These are phyloP conservation scores for Brachyhypopomus gauderio DNA, from an alignment of 2,113 vertebrate species.

Conservation along the genomic window DNA sequence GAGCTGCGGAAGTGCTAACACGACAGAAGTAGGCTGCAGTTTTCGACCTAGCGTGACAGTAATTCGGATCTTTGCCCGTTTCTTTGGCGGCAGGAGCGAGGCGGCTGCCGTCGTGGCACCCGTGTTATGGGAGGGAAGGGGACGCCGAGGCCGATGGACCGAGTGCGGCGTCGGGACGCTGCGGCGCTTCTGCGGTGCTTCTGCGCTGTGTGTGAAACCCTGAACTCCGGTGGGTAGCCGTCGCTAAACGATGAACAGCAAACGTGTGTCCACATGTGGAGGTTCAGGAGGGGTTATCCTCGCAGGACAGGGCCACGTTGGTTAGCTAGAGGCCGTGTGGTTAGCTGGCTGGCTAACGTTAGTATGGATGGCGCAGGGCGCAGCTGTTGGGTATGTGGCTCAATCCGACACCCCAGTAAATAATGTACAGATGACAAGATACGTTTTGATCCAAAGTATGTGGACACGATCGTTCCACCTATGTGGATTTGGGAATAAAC, in stretches of 20 bases:
- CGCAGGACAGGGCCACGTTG: background rate
- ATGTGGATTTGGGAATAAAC: too few relatives aligned
- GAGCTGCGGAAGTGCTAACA: background rate
- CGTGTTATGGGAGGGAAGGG: slow-evolving; percentile 69
- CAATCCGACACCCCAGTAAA: too few relatives aligned
- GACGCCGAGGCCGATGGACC: slow-evolving; percentile 52
- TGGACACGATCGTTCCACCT: too few relatives aligned
- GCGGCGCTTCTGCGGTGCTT: background rate
- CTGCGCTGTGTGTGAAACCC: slow-evolving; percentile 51
- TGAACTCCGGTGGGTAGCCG: slow-evolving; percentile 59
- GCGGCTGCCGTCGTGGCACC: background rate
- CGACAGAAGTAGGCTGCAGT: background rate
- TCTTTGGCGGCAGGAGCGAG: background rate
- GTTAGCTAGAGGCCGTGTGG: background rate
- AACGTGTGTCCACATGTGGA: too few relatives aligned
- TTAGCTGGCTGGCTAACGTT: background rate
- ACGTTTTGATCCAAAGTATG: too few relatives aligned
- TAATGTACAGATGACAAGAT: too few relatives aligned
- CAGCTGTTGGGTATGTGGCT: background rate
- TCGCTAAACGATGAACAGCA: too few relatives aligned
- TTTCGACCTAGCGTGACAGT: too few relatives aligned
- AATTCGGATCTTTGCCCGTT: background rate
- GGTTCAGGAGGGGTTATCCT: too few relatives aligned
- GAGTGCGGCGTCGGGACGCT: slow-evolving; percentile 29
- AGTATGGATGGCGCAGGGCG: background rate